These are phyloP conservation scores for Norana najaformis DNA, from an alignment of 2,888 invertebrate genomes.

Conservation along the genomic window DNA sequence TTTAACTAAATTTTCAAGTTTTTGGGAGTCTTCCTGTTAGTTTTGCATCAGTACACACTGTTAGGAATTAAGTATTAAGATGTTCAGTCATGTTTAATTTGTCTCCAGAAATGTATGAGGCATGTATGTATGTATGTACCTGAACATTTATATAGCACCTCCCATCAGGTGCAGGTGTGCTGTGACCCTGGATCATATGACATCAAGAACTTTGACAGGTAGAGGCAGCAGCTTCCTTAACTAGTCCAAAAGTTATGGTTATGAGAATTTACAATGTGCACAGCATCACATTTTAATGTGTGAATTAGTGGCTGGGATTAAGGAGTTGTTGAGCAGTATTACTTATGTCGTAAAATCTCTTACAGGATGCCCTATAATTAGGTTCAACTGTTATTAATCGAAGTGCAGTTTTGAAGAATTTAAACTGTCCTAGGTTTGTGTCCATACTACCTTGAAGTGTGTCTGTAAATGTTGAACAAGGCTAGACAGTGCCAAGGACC, in stretches of 20 bases:
- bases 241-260: not conserved
- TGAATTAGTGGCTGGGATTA: not conserved
- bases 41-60: not conserved
- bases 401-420: not conserved
- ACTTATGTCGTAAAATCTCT: not conserved
- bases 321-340: not conserved
- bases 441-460: too few relatives aligned
- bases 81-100: not conserved
- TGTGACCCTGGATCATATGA: not conserved
- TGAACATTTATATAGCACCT: not conserved
- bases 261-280: not conserved
- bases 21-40: not conserved
- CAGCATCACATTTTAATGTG: not conserved
- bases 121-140: not conserved
- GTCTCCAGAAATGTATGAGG: too few relatives aligned
- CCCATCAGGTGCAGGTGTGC: too few relatives aligned
- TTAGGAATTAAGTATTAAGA: not conserved
- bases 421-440: not conserved
- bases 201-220: not conserved
- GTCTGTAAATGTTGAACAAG: too few relatives aligned
- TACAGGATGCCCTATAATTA: not conserved
- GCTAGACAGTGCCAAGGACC: not conserved
- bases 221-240: not conserved
- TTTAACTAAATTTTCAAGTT: not conserved
- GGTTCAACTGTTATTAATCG: not conserved